Percentiles rank a stretch among this genome's conserved stretches.
These are phyloP conservation scores for Siniperca chuatsi DNA, from an alignment of 2,113 vertebrate species.

Conservation along the genomic window DNA sequence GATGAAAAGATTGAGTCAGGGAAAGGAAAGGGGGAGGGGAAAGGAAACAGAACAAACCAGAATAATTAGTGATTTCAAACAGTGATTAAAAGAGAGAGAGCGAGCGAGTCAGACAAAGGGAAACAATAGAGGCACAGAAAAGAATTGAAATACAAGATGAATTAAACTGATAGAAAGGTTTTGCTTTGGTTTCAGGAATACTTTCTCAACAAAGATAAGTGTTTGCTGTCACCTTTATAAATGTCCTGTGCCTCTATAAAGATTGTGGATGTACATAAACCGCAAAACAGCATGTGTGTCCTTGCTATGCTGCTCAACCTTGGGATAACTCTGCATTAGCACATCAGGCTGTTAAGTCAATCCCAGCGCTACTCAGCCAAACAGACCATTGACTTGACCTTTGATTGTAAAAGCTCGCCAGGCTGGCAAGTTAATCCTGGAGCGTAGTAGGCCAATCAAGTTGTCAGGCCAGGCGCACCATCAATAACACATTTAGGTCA, in stretches of 20 bases:
- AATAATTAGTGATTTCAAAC: constrained; percentile 64
- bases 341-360: constrained; percentile 79
- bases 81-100: constrained; percentile 50
- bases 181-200: constrained; percentile 33
- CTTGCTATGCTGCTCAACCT: constrained; percentile 74
- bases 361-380: constrained; percentile 79
- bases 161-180: constrained; percentile 15
- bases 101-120: not conserved
- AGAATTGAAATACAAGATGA: constrained; percentile 29
- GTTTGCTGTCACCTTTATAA: constrained; percentile 49
- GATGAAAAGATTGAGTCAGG: constrained; percentile 63
- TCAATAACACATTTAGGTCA: constrained; percentile 79
- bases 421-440: constrained; percentile 77
- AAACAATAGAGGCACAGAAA: constrained; percentile 44
- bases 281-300: constrained; percentile 58
- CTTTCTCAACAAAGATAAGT: constrained; percentile 12
- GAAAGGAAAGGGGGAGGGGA: not conserved
- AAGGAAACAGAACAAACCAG: constrained; percentile 26
- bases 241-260: constrained; percentile 10
- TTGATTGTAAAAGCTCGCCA: constrained; percentile 78
- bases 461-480: constrained; percentile 62
- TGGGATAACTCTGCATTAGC: constrained; percentile 80
- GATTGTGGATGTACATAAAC: constrained; percentile 44
- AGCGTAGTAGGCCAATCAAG: constrained; percentile 76
- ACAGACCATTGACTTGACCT: constrained; percentile 76